These are phyloP conservation scores for Mormyrops boulengeri DNA, from an alignment of 2,797 vertebrate genomes.

Conservation along the genomic window DNA sequence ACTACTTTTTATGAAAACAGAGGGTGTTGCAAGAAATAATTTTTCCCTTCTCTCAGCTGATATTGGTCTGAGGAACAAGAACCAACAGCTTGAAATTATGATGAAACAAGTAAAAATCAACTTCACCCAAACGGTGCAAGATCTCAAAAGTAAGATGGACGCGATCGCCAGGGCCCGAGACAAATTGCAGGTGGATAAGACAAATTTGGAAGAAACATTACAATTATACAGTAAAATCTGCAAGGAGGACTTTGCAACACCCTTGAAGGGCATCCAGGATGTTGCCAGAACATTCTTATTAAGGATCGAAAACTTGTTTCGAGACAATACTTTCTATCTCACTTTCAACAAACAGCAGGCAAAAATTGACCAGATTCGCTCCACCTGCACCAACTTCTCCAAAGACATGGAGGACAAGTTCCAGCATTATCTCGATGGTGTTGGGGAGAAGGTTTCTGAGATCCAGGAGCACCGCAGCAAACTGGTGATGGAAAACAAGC, in stretches of 20 bases:
- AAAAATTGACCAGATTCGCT: constrained; percentile 61
- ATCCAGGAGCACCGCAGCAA: constrained; percentile 46
- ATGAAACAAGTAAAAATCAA: constrained; percentile 44
- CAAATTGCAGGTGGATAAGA: constrained; percentile 44
- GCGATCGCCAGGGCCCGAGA: constrained; percentile 39
- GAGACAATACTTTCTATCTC: constrained; percentile 51
- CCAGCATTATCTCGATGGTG: constrained; percentile 53
- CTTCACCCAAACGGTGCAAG: constrained; percentile 49
- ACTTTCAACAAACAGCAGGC: constrained; percentile 55
- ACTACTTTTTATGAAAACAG: neutral
- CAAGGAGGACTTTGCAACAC: constrained; percentile 47
- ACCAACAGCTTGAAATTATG: constrained; percentile 37
- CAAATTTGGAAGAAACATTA: constrained; percentile 42
- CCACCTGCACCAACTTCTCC: constrained; percentile 63
- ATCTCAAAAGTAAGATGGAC: constrained; percentile 36
- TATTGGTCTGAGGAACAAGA: neutral
- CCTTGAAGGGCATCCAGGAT: constrained; percentile 46
- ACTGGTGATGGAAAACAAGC: constrained; percentile 51
- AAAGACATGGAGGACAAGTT: constrained; percentile 58
- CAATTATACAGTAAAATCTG: constrained; percentile 41
- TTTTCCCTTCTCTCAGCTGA: neutral
- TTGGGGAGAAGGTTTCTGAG: constrained; percentile 48
- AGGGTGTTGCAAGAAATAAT: neutral
- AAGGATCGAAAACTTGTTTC: constrained; percentile 52
- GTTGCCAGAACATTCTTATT: constrained; percentile 49